phyloP scores from a whole-genome alignment of 2,888 invertebrate species.

The Leptopilina drosophilae region DNA sequence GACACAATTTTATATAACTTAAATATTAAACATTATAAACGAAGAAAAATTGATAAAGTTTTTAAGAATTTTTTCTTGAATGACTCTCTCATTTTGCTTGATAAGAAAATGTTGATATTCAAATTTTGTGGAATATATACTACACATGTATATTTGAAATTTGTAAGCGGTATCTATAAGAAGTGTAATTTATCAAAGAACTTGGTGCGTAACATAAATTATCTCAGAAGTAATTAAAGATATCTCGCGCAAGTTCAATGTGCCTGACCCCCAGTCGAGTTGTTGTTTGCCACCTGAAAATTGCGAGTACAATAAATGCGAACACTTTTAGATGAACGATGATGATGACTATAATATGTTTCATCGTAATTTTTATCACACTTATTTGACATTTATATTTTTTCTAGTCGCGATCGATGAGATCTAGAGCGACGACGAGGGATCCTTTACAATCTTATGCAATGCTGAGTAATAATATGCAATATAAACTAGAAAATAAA shows the following conservation, averaged over 20 bases:
- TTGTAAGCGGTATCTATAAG: neutral
- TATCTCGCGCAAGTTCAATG: neutral
- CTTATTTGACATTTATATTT: neutral
- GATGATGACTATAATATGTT: neutral
- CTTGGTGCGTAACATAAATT: neutral
- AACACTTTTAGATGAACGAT: neutral
- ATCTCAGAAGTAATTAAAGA: constrained; percentile 14
- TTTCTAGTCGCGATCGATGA: neutral
- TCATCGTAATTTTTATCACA: neutral
- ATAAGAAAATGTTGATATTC: neutral
- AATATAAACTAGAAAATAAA: neutral
- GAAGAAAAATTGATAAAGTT: neutral
- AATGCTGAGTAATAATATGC: neutral
- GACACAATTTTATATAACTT: neutral
- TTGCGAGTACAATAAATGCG: no score
- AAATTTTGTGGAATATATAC: neutral
- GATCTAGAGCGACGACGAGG: neutral
- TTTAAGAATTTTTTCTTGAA: neutral
- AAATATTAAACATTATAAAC: neutral
- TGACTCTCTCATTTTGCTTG: neutral
- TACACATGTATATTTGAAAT: neutral
- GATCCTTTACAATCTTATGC: constrained; percentile 7
- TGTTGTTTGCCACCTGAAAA: constrained; percentile 17
- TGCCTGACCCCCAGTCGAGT: neutral
- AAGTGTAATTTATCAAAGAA: neutral